A percentile compares a stretch with the other conserved stretches of the same genome.
phyloP scores from a whole-genome alignment of 2,797 vertebrate genomes.

The Amphiprion clarkii region DNA sequence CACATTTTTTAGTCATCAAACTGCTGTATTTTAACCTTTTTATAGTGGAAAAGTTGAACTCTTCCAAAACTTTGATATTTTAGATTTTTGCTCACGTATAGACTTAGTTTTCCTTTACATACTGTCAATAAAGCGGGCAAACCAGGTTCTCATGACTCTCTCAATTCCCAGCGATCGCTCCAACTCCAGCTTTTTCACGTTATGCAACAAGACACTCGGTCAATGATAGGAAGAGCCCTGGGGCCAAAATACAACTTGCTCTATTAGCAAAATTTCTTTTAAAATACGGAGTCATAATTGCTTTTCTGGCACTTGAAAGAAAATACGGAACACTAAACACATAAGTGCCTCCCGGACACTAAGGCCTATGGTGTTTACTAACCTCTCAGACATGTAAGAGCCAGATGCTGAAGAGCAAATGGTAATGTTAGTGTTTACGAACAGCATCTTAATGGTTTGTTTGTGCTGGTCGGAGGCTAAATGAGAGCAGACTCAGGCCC shows the following conservation, averaged over 20 bases:
- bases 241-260: neutral
- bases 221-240: neutral
- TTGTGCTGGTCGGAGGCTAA: slow-evolving; percentile 24
- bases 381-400: slow-evolving; percentile 9
- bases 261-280: neutral
- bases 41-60: too few relatives aligned
- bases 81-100: too few relatives aligned
- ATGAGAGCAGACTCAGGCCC: slow-evolving; percentile 6
- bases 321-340: neutral
- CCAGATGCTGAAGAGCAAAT: slow-evolving; percentile 12
- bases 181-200: too few relatives aligned
- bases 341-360: neutral
- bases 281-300: neutral
- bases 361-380: neutral
- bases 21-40: too few relatives aligned
- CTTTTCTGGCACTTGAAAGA: neutral
- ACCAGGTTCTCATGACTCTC: too few relatives aligned
- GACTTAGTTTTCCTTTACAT: too few relatives aligned
- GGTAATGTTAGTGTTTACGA: slow-evolving; percentile 18
- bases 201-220: neutral
- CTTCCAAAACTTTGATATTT: too few relatives aligned
- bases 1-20: too few relatives aligned
- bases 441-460: slow-evolving; percentile 28
- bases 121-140: too few relatives aligned
- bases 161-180: too few relatives aligned